Evolutionary conservation across 2,797 vertebrate species (phyloP), one percentile per base, ranked within the genome.

Genomic region (Morelia viridis): DNA sequence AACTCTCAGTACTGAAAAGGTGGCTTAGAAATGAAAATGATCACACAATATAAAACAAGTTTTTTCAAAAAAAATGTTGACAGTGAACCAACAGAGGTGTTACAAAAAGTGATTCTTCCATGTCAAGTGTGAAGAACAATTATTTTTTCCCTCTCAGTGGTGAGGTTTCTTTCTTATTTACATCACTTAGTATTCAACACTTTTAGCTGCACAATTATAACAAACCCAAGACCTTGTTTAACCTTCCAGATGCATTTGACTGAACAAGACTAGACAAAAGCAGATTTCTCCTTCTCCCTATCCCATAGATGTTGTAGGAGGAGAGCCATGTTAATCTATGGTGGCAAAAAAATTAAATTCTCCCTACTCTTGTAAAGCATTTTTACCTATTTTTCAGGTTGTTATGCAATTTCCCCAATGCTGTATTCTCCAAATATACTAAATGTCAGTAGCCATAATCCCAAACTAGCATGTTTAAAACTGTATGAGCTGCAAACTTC

Each of bases 41-140:
- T 90, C 87, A 53, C 88, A 88, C 89, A 85, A 5, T 26, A 12
- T 62, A 22, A 86, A 90, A 91, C 17, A 80, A 65, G 26, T 0
- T 0, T 0, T 35, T 0, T 15, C 1, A 19, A 22, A 61, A 60
- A 60, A 28, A 94, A 64, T 28, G 26, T 35, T 24, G 3, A 35
- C 89, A 85, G 65, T 93, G n/a, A 46, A 7, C 17, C 28, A 50
- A 85, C 2, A 50, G 4, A 53, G n/a, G 26, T 24, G 91, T 0
- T 1, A 68, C 85, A 28, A 84, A 85, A 83, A 5, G 53, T 57
- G 0, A 68, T 94, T 71, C 61, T 94, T 65, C 87, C 92, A 71
- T 91, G 68, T 80, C 89, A 83, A 89, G 90, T 46, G 88, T 92
- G 87, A 94, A 90, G 83, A 71, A 31, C 87, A 93, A 94, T 92